These are phyloP conservation scores for Agrotis ipsilon DNA, from an alignment of 2,888 invertebrate species.

Conservation along the genomic window DNA sequence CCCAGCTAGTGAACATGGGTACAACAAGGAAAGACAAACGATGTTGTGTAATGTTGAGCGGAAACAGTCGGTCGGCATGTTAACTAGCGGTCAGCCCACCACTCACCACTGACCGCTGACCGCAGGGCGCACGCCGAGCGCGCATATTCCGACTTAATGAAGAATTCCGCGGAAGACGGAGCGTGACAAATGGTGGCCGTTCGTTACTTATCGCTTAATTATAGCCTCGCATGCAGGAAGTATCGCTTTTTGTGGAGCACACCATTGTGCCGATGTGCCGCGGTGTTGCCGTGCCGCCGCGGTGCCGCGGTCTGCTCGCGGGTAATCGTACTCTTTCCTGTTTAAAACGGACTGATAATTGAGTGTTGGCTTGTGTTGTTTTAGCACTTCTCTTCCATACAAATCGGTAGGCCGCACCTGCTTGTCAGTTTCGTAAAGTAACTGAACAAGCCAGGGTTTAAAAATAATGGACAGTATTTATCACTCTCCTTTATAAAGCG, in stretches of 20 bases:
- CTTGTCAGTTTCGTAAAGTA: background rate
- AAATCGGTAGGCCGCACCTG: background rate
- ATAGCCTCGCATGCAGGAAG: constrained; percentile 59
- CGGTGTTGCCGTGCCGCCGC: constrained; percentile 18
- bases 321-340: constrained; percentile 15
- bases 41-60: constrained; percentile 25
- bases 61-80: constrained; percentile 42
- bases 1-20: background rate
- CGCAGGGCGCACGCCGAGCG: constrained; percentile 13
- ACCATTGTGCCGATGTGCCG: constrained; percentile 26
- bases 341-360: constrained; percentile 14
- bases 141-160: constrained; percentile 64
- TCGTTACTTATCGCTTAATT: constrained; percentile 65
- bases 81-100: constrained; percentile 45
- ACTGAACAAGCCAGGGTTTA: too few relatives aligned
- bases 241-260: constrained; percentile 45
- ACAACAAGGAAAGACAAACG: constrained; percentile 43
- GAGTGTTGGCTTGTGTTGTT: constrained; percentile 11
- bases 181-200: constrained; percentile 63
- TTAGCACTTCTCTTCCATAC: background rate
- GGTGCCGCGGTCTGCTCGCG: constrained; percentile 18
- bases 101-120: constrained; percentile 1
- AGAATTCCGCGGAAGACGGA: constrained; percentile 63
- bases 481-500: background rate
- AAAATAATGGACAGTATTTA: too few relatives aligned